These are phyloP conservation scores for Chionis minor DNA, from an alignment of 2,113 vertebrate species.

Conservation along the genomic window DNA sequence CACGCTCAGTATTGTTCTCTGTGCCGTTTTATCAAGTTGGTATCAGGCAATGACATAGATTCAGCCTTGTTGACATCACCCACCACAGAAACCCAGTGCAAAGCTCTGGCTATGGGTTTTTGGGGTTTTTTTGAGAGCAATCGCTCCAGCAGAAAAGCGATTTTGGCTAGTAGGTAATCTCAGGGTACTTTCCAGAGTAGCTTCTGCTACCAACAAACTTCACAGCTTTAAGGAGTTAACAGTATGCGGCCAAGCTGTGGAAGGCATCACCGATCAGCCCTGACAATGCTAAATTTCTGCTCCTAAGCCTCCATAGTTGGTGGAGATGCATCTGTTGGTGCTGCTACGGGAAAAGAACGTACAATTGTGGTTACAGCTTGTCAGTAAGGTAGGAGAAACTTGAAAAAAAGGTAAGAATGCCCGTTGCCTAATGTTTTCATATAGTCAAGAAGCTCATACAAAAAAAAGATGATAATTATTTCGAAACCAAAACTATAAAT, in stretches of 20 bases:
- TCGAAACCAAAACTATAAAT: background rate
- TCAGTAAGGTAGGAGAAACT: background rate
- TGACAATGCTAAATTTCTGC: background rate
- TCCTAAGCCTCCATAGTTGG: fast-evolving
- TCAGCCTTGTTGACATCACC: background rate
- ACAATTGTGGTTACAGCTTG: background rate
- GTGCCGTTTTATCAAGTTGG: background rate
- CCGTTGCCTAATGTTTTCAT: background rate
- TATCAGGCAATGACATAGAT: background rate
- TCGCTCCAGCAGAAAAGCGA: background rate
- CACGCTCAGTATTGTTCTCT: background rate
- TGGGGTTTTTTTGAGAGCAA: background rate
- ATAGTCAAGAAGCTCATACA: background rate
- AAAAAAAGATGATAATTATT: background rate
- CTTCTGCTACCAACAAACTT: background rate
- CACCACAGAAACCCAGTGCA: background rate
- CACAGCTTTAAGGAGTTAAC: background rate
- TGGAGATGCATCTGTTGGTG: background rate
- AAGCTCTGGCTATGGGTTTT: background rate
- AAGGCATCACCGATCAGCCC: background rate
- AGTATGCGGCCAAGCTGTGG: background rate
- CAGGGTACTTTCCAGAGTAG: background rate
- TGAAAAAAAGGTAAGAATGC: background rate
- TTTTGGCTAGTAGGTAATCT: background rate
- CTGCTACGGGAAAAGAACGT: background rate